Evolutionary conservation across 2,888 invertebrate species (phyloP).

Genomic region (Atrina japonica): DNA sequence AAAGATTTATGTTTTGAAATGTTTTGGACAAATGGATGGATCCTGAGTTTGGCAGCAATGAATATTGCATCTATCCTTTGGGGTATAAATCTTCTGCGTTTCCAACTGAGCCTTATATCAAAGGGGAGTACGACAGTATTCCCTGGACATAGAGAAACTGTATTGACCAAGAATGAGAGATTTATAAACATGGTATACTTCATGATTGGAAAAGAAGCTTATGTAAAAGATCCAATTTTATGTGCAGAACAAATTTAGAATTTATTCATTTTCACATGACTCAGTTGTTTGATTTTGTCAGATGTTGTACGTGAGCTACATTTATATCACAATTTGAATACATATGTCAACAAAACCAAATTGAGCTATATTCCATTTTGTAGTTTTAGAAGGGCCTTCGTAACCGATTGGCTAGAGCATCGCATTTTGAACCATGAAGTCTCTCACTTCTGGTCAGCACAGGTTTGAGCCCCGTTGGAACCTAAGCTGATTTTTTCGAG

Average conservation of each 20-base stretch:
- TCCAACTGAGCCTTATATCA: constrained; percentile 70
- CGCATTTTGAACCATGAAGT: too few species aligned
- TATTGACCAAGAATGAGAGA: constrained; percentile 62
- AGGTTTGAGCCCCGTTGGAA: too few species aligned
- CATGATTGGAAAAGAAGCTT: constrained; percentile 61
- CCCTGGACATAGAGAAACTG: constrained; percentile 44
- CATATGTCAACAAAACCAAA: too few species aligned
- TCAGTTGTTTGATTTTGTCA: too few species aligned
- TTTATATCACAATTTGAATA: too few species aligned
- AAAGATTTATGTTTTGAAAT: constrained; percentile 41
- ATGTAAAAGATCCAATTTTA: constrained; percentile 61
- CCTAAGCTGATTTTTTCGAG: too few species aligned
- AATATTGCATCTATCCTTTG: constrained; percentile 72
- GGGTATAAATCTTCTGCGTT: constrained; percentile 67
- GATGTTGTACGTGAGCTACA: too few species aligned
- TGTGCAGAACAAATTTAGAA: constrained; percentile 15
- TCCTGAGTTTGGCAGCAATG: constrained; percentile 66
- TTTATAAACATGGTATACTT: constrained; percentile 72
- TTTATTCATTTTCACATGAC: too few species aligned
- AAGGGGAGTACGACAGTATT: constrained; percentile 72
- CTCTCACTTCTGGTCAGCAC: too few species aligned
- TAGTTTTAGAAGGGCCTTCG: too few species aligned
- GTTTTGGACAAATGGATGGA: constrained; percentile 67
- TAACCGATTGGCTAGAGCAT: too few species aligned
- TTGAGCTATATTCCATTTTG: too few species aligned